Evolutionary conservation across 1,140 invertebrate species (phyloP), one percentile per base, ranked within the genome.

Genomic region (Saccostrea echinata): DNA sequence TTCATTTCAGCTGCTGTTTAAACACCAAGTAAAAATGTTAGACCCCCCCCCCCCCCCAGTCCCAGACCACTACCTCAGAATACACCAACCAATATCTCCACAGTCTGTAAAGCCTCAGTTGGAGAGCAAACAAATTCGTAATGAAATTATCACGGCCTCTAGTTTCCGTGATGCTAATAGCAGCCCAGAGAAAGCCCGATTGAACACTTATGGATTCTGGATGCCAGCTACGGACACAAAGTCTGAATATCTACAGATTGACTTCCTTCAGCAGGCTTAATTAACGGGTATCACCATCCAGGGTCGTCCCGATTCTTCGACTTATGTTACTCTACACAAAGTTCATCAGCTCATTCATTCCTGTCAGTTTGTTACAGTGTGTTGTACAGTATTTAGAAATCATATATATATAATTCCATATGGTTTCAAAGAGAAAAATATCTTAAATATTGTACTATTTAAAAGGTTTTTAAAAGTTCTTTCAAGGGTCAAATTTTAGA

Each of bases 211-310:
- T 11, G 88, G 88, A 16, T 91, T 91, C 55, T 95, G 94, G 94
- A 85, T 94, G 9, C 88, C 94, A 12, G 88, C 90, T 21, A 52
- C 43, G 0, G 89, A 92, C 84, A 91, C 94, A 87, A 90, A 88
- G 27, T 85, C 91, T n/a, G 93, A 94, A 84, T 93, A 90, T 80
- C 84, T 93, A 51, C 91, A 97, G 96, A 97, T 98, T 93, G 97
- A 98, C 94, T 98, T 98, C 92, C 93, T 96, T 24, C 96, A 96
- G 53, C 96, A 96, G 1, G 96, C 97, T 43, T 97, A 97, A 92
- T 93, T 98, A 12, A 97, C 97, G 12, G 97, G 97, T 81, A 94
- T 98, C 18, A 95, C 96, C 24, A 98, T 97, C 0, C 97, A 97
- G 93, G 95, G 95, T n/a, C 86, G 92, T 9, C 87, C 89, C 18